Base-by-base conservation (phyloP, 2,113 vertebrate genomes). In the Chloropsis hardwickii region DNA sequence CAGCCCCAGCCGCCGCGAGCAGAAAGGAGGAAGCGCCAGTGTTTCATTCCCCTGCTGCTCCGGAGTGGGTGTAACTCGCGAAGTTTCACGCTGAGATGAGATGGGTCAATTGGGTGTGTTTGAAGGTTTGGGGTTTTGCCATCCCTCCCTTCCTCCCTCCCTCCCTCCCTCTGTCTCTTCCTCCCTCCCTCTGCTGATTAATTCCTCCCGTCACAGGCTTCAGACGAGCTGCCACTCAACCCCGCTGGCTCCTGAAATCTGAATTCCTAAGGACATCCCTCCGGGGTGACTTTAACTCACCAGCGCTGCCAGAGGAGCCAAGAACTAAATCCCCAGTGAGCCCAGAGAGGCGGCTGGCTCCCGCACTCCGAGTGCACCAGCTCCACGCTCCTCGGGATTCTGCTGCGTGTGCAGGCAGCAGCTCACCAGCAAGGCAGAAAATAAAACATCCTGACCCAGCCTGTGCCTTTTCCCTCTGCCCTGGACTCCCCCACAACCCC, bases 71-170 rank as follows among this genome's bases (percentile, higher is more conserved):
- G 98, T 95, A 96, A 96, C 98, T 97, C 4, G 86, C n/a, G 42
- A 97, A 97, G 97, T 96, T 97, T 95, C 97, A 87, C 62, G 95
- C 96, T 67, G 77, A 64, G 91, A 97, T 65, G 97, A 97, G 96
- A 98, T 90, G 96, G 98, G 97, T 97, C 97, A 81, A 87, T 73
- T 71, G 98, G 98, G 98, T 96, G 98, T 97, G 98, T 92, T 93
- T 89, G 84, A 93, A 96, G 85, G 89, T 92, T 94, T 95, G 94
- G 56, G 77, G 42, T 42, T 95, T 92, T 94, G 86, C 92, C 97
- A 76, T 92, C 78, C 39, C 37, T 94, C 91, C 76, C 69, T 90
- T 42, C 66, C 47, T 51, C 65, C 80, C 40, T 89, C 22, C 69
- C 61, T 71, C 40, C 40, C 40, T 89, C 22, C 69, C 61, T 71